These are phyloP conservation scores for Drosophila athabasca DNA, from an alignment of 1,140 invertebrate species.

Conservation along the genomic window DNA sequence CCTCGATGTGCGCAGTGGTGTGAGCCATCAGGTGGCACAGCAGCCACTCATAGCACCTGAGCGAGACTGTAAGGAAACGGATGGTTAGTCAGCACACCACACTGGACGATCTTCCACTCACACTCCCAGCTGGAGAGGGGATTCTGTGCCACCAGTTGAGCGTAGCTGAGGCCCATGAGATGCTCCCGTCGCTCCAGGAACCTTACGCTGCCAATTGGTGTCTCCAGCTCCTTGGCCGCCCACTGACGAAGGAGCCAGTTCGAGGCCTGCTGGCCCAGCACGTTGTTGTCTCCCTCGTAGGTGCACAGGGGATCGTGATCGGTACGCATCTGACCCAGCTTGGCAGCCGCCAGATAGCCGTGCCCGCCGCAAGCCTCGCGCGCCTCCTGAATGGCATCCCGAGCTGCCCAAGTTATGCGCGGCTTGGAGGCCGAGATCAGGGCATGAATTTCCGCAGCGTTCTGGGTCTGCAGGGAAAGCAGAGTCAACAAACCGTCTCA, in stretches of 20 bases:
- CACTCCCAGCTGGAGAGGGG: slow-evolving; percentile 84
- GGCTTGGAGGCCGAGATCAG: slow-evolving; percentile 95
- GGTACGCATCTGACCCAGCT: slow-evolving; percentile 92
- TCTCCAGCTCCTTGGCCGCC: slow-evolving; percentile 84
- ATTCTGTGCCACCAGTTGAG: slow-evolving; percentile 40
- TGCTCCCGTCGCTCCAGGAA: slow-evolving; percentile 86
- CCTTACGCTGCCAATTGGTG: slow-evolving; percentile 87
- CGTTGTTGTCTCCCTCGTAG: slow-evolving; percentile 98
- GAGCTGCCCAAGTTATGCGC: slow-evolving; percentile 91
- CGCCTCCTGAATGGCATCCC: slow-evolving; percentile 95
- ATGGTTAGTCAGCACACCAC: neutral
- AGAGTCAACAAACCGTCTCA: neutral
- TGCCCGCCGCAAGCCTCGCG: slow-evolving; percentile 93
- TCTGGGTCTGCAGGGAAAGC: slow-evolving; percentile 85
- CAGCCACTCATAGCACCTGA: slow-evolving; percentile 92
- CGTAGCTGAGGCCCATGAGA: slow-evolving; percentile 85
- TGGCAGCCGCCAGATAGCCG: slow-evolving; percentile 87
- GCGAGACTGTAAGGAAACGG: slow-evolving; percentile 86
- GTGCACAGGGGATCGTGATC: slow-evolving; percentile 97
- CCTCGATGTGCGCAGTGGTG: slow-evolving; percentile 87
- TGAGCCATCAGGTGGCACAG: slow-evolving; percentile 90
- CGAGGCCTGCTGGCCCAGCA: slow-evolving; percentile 96
- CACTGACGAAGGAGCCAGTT: slow-evolving; percentile 93
- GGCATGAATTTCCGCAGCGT: slow-evolving; percentile 95
- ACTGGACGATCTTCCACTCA: slow-evolving; percentile 82